A percentile compares a stretch with the other conserved stretches of the same genome.
phyloP scores from a whole-genome alignment of 2,888 invertebrate species.

The Anoplius nigerrimus region DNA sequence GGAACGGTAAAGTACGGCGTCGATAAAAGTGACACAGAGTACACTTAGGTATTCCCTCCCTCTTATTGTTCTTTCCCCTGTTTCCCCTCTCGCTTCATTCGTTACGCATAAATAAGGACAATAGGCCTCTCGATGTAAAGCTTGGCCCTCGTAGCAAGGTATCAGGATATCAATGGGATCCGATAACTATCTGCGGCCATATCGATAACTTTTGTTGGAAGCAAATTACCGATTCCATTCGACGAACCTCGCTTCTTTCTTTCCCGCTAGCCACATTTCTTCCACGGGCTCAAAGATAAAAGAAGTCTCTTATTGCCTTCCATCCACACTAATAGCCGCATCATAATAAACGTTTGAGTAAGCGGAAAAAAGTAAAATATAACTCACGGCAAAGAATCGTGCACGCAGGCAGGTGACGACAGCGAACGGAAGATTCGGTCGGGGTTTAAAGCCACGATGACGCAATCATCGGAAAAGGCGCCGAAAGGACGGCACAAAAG shows the following conservation, averaged over 20 bases:
- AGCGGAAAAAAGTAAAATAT: neutral
- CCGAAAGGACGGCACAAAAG: neutral
- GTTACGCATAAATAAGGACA: constrained; percentile 42
- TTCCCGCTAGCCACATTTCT: constrained; percentile 32
- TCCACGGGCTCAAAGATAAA: constrained; percentile 9
- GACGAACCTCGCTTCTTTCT: constrained; percentile 18
- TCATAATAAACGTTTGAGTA: constrained; percentile 15
- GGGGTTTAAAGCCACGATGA: too few relatives aligned
- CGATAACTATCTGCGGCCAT: constrained; percentile 47
- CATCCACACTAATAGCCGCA: constrained; percentile 33
- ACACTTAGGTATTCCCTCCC: too few relatives aligned
- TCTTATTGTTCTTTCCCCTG: too few relatives aligned
- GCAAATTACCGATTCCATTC: constrained; percentile 39
- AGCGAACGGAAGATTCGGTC: too few relatives aligned
- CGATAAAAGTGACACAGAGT: too few relatives aligned
- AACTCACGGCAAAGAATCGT: too few relatives aligned
- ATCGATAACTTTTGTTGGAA: constrained; percentile 48
- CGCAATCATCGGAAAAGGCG: too few relatives aligned
- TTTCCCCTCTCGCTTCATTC: constrained; percentile 38
- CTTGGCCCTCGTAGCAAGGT: constrained; percentile 10
- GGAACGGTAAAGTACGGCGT: too few relatives aligned
- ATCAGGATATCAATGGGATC: constrained; percentile 35
- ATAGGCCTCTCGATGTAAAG: constrained; percentile 34
- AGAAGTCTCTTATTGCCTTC: constrained; percentile 25
- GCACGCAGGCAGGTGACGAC: too few relatives aligned